phyloP scores from a whole-genome alignment of 2,888 invertebrate genomes.

The Sthenelais limicola region DNA sequence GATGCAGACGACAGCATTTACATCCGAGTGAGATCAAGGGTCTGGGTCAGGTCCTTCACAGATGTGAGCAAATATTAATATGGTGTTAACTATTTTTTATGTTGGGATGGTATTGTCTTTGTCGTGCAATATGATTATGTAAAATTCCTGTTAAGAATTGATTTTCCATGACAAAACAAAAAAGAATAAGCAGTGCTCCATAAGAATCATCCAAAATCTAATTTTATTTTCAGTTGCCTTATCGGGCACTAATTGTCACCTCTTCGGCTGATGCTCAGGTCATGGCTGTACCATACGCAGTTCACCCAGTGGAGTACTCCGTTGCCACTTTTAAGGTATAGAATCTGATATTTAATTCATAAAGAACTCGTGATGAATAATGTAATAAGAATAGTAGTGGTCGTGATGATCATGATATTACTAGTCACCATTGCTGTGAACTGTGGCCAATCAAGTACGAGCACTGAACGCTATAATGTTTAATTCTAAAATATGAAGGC shows the following conservation, averaged over 20 bases:
- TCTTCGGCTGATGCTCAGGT: conserved; percentile 27
- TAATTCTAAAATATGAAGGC: too few species aligned
- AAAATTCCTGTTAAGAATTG: too few species aligned
- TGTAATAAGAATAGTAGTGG: conserved; percentile 1
- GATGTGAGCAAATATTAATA: conserved; percentile 28
- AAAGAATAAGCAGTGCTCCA: neutral
- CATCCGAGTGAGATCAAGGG: conserved; percentile 22
- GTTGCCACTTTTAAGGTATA: conserved; percentile 40
- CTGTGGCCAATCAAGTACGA: too few species aligned
- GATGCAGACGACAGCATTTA: conserved; percentile 16
- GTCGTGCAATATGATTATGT: too few species aligned
- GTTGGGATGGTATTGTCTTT: too few species aligned
- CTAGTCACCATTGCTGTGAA: neutral
- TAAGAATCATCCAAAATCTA: too few species aligned
- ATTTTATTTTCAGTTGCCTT: conserved; percentile 10
- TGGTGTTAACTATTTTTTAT: too few species aligned
- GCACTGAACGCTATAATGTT: too few species aligned
- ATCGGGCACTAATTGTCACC: conserved; percentile 23
- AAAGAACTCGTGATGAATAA: neutral
- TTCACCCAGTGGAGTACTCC: conserved; percentile 30
- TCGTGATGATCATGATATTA: neutral
- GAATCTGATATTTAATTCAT: neutral
- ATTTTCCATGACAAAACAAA: too few species aligned
- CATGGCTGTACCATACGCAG: conserved; percentile 31
- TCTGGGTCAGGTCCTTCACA: conserved; percentile 18